Conservation (phyloP, 1,140 invertebrate genomes). For the Calliphora vicina region DNA sequence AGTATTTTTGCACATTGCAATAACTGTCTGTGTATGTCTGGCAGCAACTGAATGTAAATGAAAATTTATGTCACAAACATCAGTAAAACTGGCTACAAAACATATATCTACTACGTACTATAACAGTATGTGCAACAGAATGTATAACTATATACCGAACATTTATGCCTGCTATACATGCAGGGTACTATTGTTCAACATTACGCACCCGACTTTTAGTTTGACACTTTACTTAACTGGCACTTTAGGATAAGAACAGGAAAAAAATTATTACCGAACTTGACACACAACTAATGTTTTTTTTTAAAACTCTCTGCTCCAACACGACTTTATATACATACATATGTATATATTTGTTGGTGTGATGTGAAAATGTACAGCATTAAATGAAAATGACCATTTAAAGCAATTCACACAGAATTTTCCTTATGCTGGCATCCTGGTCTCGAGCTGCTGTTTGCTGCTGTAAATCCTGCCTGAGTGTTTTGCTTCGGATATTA, state of each 20-base stretch:
- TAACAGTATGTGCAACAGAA: neutral
- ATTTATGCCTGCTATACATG: neutral
- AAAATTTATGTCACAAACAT: conserved; percentile 19
- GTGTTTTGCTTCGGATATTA: neutral
- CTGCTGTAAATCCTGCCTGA: neutral
- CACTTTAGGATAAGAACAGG: conserved; percentile 8
- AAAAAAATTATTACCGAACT: neutral
- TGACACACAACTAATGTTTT: neutral
- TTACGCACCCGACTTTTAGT: neutral
- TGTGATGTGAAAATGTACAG: too few species aligned
- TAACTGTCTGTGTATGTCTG: neutral
- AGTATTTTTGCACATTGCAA: neutral
- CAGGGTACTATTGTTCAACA: neutral
- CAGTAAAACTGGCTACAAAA: neutral
- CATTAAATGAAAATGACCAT: too few species aligned
- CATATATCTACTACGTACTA: neutral
- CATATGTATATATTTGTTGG: too few species aligned
- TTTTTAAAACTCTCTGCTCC: neutral
- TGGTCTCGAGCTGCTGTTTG: too few species aligned
- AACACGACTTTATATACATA: neutral
- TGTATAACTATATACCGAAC: neutral
- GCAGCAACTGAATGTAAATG: neutral
- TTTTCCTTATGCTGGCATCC: too few species aligned
- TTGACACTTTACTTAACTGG: conserved; percentile 6
- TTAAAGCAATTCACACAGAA: too few species aligned